Evolutionary conservation across 1,140 invertebrate genomes (phyloP).

Genomic region (Trichonephila clavata): DNA sequence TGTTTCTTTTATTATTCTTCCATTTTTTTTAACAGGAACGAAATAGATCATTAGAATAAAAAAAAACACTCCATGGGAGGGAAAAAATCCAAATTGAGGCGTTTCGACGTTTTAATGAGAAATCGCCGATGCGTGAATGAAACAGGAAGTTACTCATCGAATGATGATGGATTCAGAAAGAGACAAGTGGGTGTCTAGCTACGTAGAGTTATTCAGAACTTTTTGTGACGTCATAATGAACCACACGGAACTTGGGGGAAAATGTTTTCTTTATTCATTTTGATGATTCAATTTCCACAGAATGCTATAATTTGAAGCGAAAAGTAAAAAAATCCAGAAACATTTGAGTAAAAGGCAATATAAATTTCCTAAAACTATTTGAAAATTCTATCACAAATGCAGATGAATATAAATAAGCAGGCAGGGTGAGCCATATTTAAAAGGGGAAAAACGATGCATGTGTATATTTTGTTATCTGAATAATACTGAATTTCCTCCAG

Average conservation of each 20-base stretch:
- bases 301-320: too few species aligned
- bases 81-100: neutral
- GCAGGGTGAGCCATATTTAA: too few species aligned
- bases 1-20: too few species aligned
- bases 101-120: slow-evolving; percentile 35
- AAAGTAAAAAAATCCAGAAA: too few species aligned
- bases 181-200: slow-evolving; percentile 29
- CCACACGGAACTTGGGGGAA: neutral
- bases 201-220: neutral
- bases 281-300: too few species aligned
- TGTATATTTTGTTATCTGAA: too few species aligned
- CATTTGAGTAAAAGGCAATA: too few species aligned
- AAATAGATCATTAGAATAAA: neutral
- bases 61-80: neutral
- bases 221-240: neutral
- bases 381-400: too few species aligned
- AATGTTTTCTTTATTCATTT: neutral
- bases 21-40: neutral
- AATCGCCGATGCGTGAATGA: slow-evolving; percentile 49
- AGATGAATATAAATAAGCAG: too few species aligned
- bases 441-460: too few species aligned
- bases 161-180: slow-evolving; percentile 28
- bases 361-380: too few species aligned
- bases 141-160: slow-evolving; percentile 69
- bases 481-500: too few species aligned